These are phyloP conservation scores for Drosophila leonis DNA, from an alignment of 2,888 invertebrate species.

Conservation along the genomic window DNA sequence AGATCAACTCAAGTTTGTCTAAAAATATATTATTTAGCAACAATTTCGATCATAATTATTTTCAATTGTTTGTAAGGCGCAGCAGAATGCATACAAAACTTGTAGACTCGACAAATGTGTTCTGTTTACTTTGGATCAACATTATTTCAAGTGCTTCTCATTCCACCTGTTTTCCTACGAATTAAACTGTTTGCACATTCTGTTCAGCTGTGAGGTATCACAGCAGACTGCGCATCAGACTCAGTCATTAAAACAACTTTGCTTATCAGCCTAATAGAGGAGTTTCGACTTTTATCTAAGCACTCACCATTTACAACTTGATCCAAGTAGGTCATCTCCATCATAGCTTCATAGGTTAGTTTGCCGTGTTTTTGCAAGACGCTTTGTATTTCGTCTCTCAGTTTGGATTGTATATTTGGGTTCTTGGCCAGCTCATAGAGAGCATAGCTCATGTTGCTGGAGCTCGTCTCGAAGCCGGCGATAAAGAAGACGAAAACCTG, in stretches of 20 bases:
- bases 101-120: too few species aligned
- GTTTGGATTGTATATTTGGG: conserved; percentile 85
- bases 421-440: conserved; percentile 86
- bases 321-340: conserved; percentile 86
- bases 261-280: neutral
- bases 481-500: conserved; percentile 87
- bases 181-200: neutral
- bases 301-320: conserved; percentile 85
- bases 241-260: too few species aligned
- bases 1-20: too few species aligned
- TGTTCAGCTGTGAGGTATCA: neutral
- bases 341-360: conserved; percentile 86
- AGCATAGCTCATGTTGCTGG: conserved; percentile 86
- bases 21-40: neutral
- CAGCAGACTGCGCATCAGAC: neutral
- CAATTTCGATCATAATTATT: neutral
- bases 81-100: too few species aligned
- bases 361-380: conserved; percentile 83
- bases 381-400: conserved; percentile 85
- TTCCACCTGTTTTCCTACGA: neutral
- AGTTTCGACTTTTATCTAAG: neutral
- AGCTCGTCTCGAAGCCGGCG: conserved; percentile 87
- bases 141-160: neutral
- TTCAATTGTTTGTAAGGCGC: neutral
- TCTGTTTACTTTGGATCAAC: neutral